Evolutionary conservation across 2,797 vertebrate species (phyloP).

Genomic region (Anas bahamensis): DNA sequence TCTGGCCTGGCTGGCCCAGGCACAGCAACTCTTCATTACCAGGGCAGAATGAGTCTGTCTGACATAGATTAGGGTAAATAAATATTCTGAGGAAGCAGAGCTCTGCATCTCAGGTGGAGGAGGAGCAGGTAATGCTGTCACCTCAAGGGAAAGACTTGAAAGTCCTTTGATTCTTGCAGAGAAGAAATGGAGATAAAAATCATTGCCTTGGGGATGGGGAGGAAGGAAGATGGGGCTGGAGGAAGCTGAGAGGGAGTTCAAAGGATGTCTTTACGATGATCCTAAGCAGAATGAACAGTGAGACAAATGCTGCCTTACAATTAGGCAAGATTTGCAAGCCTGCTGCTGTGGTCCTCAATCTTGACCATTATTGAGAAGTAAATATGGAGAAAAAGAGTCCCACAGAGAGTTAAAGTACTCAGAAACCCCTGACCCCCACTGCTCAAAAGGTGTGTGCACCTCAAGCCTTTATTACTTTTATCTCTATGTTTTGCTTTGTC

Average conservation of each 20-base stretch:
- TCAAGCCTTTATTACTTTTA: background rate
- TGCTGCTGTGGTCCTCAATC: background rate
- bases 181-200: slow-evolving; percentile 62
- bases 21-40: background rate
- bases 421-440: background rate
- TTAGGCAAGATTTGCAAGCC: background rate
- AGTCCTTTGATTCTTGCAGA: slow-evolving; percentile 46
- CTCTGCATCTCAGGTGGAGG: slow-evolving; percentile 7
- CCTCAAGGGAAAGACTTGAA: slow-evolving; percentile 12
- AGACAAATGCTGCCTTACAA: background rate
- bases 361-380: background rate
- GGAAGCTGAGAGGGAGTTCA: slow-evolving; percentile 20
- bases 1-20: background rate
- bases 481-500: background rate
- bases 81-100: slow-evolving; percentile 1
- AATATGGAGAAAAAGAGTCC: background rate
- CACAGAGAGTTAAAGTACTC: background rate
- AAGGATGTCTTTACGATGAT: slow-evolving; percentile 8
- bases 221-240: slow-evolving; percentile 20
- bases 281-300: background rate
- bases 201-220: slow-evolving; percentile 41
- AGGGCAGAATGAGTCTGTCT: background rate
- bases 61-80: background rate
- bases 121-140: slow-evolving; percentile 29
- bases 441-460: background rate